Base-by-base conservation (phyloP, 2,888 invertebrate species). In the Erebia aethiops region DNA sequence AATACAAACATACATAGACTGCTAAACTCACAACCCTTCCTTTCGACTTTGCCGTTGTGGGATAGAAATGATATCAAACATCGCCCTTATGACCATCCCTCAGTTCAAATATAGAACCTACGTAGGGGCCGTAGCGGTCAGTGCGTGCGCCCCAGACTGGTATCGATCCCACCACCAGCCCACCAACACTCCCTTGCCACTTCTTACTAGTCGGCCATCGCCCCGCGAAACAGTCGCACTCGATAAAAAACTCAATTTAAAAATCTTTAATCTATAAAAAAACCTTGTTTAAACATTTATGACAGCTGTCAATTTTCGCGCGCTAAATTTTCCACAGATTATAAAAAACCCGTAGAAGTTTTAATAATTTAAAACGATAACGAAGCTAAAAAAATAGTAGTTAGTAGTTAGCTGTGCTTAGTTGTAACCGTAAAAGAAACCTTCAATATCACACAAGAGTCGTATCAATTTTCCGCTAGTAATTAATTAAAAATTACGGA, bases 141-240 rank as follows among this genome's bases (percentile, higher is more conserved):
- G 88, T 92, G 92, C 92, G 92, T 93, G 90, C 91, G 91, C 87
- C 88, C 87, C 84, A 89, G 86, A 86, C 88, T 81, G 88, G 90
- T 86, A 92, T 92, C 87, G 91, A 90, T 91, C 90, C 90, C 88
- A 90, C 90, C 89, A 87, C 84, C 84, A 77, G 75, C 77, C 78
- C 81, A 82, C 86, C 89, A 91, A 91, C 92, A 90, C 91, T 89
- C 91, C 91, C 88, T 79, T 83, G 84, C 81, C 80, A 87, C 80
- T 85, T 84, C 81, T 78, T 82, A 75, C 86, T 86, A 91, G 91
- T 92, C 91, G 90, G 88, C 88, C 89, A 89, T 88, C 88, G 90
- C 89, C 89, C 88, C 85, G 88, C 90, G 88, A 77, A 84, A 80
- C 79, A 75, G 87, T 84, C 84, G 88, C 89, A 82, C 77, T 81